phyloP scores from a whole-genome alignment of 2,113 vertebrate genomes.

The Calyptomena viridis region DNA sequence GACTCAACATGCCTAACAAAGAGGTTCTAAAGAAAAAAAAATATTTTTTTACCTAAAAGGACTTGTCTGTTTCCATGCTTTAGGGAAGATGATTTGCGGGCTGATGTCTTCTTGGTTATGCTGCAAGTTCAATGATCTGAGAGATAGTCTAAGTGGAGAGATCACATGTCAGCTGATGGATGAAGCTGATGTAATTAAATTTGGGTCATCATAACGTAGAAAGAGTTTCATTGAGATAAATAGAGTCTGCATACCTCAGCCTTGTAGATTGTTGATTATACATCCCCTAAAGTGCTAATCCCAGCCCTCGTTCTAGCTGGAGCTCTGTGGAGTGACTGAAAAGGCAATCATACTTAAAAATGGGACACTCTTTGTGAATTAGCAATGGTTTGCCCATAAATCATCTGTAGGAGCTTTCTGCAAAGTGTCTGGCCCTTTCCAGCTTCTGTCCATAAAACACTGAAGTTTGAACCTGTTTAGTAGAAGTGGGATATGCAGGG shows the following conservation, averaged over 20 bases:
- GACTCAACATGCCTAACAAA: slow-evolving; percentile 34
- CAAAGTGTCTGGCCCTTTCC: not conserved
- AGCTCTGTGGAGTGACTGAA: not conserved
- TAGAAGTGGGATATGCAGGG: not conserved
- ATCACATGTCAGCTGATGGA: slow-evolving; percentile 48
- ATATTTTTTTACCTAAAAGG: slow-evolving; percentile 31
- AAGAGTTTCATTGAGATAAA: slow-evolving; percentile 47
- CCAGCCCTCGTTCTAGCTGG: not conserved
- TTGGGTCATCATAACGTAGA: slow-evolving; percentile 16
- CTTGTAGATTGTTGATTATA: not conserved
- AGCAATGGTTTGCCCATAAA: not conserved
- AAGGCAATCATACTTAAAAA: slow-evolving; percentile 19
- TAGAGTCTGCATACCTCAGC: slow-evolving; percentile 11
- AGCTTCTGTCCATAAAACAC: not conserved
- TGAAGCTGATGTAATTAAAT: slow-evolving; percentile 55
- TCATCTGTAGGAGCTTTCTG: not conserved
- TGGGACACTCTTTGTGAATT: not conserved
- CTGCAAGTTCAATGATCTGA: slow-evolving; percentile 27
- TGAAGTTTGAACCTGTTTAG: not conserved
- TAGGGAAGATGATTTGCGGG: slow-evolving; percentile 52
- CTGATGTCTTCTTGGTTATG: slow-evolving; percentile 26
- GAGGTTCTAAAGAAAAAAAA: not conserved
- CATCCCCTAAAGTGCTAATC: not conserved
- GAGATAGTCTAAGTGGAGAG: slow-evolving; percentile 26
- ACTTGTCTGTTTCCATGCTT: slow-evolving; percentile 14